These are phyloP conservation scores for Eledona agricola DNA, from an alignment of 2,888 invertebrate genomes.

Conservation along the genomic window DNA sequence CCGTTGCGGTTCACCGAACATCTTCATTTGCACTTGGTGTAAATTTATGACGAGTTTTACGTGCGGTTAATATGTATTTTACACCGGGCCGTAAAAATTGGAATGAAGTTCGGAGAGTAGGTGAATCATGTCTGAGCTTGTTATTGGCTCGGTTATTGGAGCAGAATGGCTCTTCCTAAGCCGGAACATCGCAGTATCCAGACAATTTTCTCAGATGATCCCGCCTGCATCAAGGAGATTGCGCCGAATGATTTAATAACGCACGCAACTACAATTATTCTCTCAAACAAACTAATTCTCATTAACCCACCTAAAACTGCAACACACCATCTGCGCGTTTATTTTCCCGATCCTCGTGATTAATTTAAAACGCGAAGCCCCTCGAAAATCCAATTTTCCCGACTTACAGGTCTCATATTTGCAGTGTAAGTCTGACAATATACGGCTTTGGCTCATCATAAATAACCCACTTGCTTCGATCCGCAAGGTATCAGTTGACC, in stretches of 20 bases:
- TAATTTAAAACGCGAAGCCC: conserved; percentile 29
- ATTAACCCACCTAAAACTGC: conserved; percentile 7
- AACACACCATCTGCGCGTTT: conserved; percentile 1
- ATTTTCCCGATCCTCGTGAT: conserved; percentile 17
- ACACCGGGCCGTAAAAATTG: conserved; percentile 24
- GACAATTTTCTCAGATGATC: conserved; percentile 6
- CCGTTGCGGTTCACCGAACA: conserved; percentile 24
- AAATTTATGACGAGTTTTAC: conserved; percentile 20
- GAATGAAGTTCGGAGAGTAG: conserved; percentile 25
- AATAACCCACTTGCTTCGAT: conserved; percentile 33
- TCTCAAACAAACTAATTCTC: too few species aligned
- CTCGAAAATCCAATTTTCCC: conserved; percentile 31
- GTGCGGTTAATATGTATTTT: conserved; percentile 29
- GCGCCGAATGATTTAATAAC: too few species aligned
- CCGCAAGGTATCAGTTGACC: conserved; percentile 33
- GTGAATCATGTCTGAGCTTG: conserved; percentile 29
- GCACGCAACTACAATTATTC: too few species aligned
- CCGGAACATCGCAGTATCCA: conserved; percentile 8
- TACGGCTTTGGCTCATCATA: conserved; percentile 34
- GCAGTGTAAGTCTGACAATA: conserved; percentile 25
- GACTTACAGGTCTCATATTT: conserved; percentile 33
- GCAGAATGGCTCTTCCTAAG: conserved; percentile 10
- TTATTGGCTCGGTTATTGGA: conserved; percentile 23
- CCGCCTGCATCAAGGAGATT: too few species aligned
- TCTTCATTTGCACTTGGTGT: conserved; percentile 24